Percentiles rank a stretch among this genome's conserved stretches.
phyloP scores from a whole-genome alignment of 2,888 invertebrate genomes.

The Heteromurus nitidus region DNA sequence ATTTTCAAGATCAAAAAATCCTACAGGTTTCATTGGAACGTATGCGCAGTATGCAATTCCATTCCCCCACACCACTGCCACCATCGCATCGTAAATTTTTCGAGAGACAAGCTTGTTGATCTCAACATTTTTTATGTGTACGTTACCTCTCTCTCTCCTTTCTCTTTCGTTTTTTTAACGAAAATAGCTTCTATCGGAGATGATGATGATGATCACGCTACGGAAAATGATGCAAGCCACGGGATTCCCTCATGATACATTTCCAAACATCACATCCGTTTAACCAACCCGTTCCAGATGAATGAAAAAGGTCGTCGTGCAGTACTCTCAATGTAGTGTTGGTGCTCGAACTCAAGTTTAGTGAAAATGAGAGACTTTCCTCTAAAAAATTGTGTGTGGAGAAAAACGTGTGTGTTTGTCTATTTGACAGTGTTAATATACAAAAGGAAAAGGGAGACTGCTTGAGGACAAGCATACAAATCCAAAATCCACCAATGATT shows the following conservation, averaged over 20 bases:
- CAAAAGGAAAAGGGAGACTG: neutral
- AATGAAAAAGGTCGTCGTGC: constrained; percentile 36
- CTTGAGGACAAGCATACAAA: neutral
- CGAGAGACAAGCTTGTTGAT: neutral
- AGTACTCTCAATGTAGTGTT: constrained; percentile 6
- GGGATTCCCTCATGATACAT: neutral
- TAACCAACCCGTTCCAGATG: constrained; percentile 35
- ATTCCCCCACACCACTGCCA: neutral
- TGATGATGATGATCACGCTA: neutral
- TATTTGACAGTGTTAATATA: neutral
- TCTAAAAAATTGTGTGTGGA: neutral
- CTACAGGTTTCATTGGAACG: constrained; percentile 27
- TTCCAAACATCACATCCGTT: constrained; percentile 37
- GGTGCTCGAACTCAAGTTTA: no score
- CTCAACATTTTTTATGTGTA: neutral
- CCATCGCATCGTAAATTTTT: neutral
- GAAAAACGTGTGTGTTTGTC: constrained; percentile 8
- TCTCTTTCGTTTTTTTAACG: neutral
- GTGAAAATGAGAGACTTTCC: neutral
- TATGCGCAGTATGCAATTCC: no score
- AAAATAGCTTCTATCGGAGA: constrained; percentile 3
- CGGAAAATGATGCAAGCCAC: neutral
- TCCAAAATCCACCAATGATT: neutral
- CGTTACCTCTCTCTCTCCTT: no score
- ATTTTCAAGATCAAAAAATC: constrained; percentile 22